Conservation (phyloP, 1,140 invertebrate genomes). For the Drosophila ercepeae region DNA sequence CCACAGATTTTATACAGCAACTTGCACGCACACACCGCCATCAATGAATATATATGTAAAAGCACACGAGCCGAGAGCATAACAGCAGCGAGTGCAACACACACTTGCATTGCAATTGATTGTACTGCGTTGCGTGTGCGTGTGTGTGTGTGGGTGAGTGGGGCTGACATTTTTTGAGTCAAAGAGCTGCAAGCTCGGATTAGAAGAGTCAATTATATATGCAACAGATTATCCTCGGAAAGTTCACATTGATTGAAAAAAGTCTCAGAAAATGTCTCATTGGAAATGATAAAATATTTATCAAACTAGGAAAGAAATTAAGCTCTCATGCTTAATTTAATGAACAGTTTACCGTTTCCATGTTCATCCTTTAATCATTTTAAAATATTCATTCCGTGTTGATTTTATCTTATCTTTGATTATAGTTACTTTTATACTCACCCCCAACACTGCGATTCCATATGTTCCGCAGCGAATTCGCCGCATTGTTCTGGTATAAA, state of each 20-base stretch:
- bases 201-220: conserved; percentile 47
- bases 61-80: conserved; percentile 51
- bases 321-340: too few species aligned
- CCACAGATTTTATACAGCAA: conserved; percentile 82
- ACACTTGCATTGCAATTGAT: conserved; percentile 76
- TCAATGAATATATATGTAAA: conserved; percentile 9
- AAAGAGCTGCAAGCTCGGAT: conserved; percentile 22
- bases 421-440: conserved; percentile 57
- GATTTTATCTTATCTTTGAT: neutral
- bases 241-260: conserved; percentile 28
- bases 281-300: conserved; percentile 18
- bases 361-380: too few species aligned
- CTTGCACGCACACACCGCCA: conserved; percentile 49
- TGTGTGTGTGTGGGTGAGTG: conserved; percentile 16
- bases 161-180: conserved; percentile 43
- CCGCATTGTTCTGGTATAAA: conserved; percentile 82
- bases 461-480: conserved; percentile 82
- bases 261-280: conserved; percentile 30
- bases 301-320: too few species aligned
- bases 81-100: conserved; percentile 73
- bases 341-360: too few species aligned
- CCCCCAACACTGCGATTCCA: conserved; percentile 84
- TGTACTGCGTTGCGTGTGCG: conserved; percentile 10
- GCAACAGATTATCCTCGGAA: conserved; percentile 25
- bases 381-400: too few species aligned